A percentile compares a stretch with the other conserved stretches of the same genome.
These are phyloP conservation scores for Lipotes vexillifer DNA, from an alignment of 2,113 vertebrate genomes.

Conservation along the genomic window DNA sequence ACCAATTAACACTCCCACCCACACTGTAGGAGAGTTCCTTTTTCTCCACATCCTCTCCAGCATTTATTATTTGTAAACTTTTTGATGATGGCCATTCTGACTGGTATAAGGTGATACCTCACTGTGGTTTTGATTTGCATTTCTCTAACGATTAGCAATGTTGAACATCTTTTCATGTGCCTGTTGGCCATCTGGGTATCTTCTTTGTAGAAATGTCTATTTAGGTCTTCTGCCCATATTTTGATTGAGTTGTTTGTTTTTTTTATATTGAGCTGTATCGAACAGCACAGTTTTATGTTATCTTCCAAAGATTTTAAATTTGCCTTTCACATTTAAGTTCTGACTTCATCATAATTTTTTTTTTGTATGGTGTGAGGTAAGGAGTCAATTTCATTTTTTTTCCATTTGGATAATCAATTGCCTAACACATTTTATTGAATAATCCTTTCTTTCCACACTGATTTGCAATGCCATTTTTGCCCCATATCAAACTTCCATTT, in stretches of 20 bases:
- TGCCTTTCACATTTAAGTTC: background rate
- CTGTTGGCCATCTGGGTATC: background rate
- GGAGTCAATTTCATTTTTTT: background rate
- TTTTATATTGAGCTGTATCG: background rate
- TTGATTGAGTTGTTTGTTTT: background rate
- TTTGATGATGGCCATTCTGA: background rate
- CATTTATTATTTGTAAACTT: background rate
- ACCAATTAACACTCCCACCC: background rate
- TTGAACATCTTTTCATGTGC: background rate
- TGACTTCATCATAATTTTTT: background rate
- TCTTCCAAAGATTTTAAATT: background rate
- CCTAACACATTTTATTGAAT: background rate
- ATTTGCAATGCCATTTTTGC: background rate
- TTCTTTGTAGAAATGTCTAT: background rate
- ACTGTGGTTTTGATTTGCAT: background rate
- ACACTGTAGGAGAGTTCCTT: background rate
- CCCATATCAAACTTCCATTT: background rate
- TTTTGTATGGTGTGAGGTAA: background rate
- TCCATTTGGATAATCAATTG: background rate
- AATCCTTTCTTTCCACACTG: background rate
- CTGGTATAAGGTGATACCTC: background rate
- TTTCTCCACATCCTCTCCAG: background rate
- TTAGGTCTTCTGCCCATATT: background rate
- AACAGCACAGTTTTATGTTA: background rate
- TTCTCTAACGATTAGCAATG: too few relatives aligned